Conservation (phyloP, 2,797 vertebrate genomes). For the Phoebastria nigripes region DNA sequence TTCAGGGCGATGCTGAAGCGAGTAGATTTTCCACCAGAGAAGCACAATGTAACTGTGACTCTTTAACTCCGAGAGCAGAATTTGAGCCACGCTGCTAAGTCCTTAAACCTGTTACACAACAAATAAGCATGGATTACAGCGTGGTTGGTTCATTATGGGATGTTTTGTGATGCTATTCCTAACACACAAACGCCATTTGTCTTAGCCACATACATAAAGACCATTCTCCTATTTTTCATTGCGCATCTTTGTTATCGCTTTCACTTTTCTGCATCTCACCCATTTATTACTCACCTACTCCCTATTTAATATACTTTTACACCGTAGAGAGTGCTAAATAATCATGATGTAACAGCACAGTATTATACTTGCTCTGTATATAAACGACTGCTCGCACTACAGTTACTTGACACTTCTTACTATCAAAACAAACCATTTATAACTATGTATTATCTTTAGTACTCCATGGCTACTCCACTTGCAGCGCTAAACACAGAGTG, state of each 20-base stretch:
- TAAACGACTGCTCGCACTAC: background rate
- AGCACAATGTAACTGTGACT: background rate
- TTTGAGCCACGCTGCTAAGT: constrained; percentile 61
- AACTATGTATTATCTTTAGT: background rate
- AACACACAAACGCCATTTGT: background rate
- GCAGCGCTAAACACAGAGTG: background rate
- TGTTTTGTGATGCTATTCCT: constrained; percentile 29
- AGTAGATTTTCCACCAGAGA: background rate
- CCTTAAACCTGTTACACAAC: constrained; percentile 84
- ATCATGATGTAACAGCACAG: background rate
- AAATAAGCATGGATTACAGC: constrained; percentile 78
- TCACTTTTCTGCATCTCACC: background rate
- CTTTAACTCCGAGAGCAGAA: constrained; percentile 5
- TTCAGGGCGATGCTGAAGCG: background rate
- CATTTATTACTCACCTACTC: background rate
- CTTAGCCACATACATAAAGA: background rate
- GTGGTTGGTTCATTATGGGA: constrained; percentile 61
- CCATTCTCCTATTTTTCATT: background rate
- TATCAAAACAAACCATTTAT: constrained; percentile 12
- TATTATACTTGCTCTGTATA: background rate
- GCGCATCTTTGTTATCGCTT: background rate
- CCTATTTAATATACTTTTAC: background rate
- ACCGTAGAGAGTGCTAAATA: background rate
- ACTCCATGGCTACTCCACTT: background rate
- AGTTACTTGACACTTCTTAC: background rate